phyloP scores from a whole-genome alignment of 2,888 invertebrate genomes.

The Trimorus sp. region DNA sequence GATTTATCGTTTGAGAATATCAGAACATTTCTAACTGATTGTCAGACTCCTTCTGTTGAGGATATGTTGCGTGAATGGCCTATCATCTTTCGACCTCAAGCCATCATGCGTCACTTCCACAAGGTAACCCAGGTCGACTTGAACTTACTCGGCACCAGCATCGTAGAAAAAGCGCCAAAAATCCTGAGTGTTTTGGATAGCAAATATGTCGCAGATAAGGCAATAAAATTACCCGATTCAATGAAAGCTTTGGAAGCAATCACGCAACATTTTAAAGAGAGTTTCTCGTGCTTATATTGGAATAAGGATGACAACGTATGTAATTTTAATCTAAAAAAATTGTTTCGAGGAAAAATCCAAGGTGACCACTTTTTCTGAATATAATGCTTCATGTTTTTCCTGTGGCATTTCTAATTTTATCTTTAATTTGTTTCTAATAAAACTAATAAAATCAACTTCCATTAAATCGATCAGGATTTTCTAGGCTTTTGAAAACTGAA shows the following conservation, averaged over 20 bases:
- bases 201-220: background rate
- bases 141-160: background rate
- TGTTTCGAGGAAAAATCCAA: background rate
- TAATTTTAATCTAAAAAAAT: background rate
- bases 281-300: background rate
- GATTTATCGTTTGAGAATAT: slow-evolving; percentile 14
- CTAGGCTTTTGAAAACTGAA: no score
- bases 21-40: background rate
- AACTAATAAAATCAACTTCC: no score
- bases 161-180: background rate
- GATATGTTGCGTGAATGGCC: slow-evolving; percentile 7
- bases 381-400: background rate
- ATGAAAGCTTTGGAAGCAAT: background rate
- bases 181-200: background rate
- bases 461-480: no score
- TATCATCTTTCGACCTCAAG: background rate
- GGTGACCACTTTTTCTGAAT: background rate
- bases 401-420: no score
- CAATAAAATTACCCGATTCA: background rate
- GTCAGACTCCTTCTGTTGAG: background rate
- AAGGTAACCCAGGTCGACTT: background rate
- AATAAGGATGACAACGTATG: background rate
- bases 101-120: background rate
- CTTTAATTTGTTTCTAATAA: no score
- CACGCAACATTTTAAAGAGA: background rate